Percentiles rank a stretch among this genome's conserved stretches.
Evolutionary conservation across 2,113 vertebrate species (phyloP).

Genomic region (Meriones unguiculatus): DNA sequence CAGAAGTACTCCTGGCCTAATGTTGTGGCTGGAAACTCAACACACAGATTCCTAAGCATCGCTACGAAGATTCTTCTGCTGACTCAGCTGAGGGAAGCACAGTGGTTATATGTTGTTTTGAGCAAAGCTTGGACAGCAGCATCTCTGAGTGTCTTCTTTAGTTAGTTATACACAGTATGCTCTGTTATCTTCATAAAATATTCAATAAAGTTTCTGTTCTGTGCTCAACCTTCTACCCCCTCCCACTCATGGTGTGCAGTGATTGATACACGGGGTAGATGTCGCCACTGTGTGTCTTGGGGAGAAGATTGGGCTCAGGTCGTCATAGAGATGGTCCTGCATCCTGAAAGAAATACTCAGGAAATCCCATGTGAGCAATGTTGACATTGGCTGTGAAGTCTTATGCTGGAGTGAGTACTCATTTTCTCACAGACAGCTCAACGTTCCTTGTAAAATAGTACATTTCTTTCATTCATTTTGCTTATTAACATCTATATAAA

Average conservation of each 20-base stretch:
- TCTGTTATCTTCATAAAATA: conserved; percentile 12
- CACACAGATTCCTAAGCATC: conserved; percentile 13
- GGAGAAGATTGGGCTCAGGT: conserved; percentile 16
- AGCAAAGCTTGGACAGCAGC: neutral
- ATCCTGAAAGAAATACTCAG: neutral
- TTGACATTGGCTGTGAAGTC: conserved; percentile 36
- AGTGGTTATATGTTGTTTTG: neutral
- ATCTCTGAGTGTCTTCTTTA: neutral
- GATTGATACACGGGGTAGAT: neutral
- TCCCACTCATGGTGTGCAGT: neutral
- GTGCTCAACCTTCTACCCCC: neutral
- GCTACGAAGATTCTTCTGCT: neutral
- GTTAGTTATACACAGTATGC: conserved; percentile 5
- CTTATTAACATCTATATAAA: neutral
- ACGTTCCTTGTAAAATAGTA: conserved; percentile 18
- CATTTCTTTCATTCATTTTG: conserved; percentile 33
- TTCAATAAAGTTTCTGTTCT: neutral
- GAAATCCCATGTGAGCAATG: neutral
- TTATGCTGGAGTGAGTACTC: conserved; percentile 1
- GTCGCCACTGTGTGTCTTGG: neutral
- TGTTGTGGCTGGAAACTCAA: conserved; percentile 3
- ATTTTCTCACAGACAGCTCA: conserved; percentile 28
- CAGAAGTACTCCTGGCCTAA: neutral
- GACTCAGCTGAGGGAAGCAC: neutral
- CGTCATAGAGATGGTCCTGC: neutral